Evolutionary conservation across 2,888 invertebrate genomes (phyloP).

Genomic region (Tiliacea aurago): DNA sequence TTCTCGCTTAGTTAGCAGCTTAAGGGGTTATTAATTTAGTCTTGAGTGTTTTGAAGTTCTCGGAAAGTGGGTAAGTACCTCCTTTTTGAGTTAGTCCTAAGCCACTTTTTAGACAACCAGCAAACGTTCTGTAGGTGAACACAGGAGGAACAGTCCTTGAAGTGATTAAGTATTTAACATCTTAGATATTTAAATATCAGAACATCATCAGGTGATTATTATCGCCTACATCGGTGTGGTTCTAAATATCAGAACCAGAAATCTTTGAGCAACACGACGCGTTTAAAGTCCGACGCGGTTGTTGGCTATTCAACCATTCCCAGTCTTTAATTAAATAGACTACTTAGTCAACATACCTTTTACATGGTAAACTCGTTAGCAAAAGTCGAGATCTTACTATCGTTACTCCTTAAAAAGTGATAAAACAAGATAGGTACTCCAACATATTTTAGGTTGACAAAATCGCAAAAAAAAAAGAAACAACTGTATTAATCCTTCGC

Average conservation of each 20-base stretch:
- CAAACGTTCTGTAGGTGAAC: neutral
- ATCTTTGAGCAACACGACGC: neutral
- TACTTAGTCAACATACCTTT: neutral
- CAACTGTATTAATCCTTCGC: no score
- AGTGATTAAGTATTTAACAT: no score
- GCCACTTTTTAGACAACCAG: neutral
- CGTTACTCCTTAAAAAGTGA: no score
- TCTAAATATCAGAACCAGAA: neutral
- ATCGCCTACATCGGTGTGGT: no score
- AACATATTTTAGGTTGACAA: neutral
- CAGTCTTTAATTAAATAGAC: neutral
- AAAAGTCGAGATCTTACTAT: neutral
- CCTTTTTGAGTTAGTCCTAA: neutral
- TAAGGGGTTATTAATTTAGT: neutral
- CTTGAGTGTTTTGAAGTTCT: neutral
- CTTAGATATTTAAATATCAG: no score
- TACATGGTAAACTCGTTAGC: neutral
- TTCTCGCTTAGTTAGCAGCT: neutral
- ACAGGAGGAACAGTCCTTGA: no score
- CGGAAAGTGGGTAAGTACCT: rapidly evolving
- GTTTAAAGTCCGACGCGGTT: neutral
- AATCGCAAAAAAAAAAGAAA: no score
- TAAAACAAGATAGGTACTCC: no score
- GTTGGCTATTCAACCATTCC: neutral
- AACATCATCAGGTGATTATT: no score